Evolutionary conservation across 2,797 vertebrate species (phyloP), one percentile per base, ranked within the genome.

Genomic region (Coluber constrictor): DNA sequence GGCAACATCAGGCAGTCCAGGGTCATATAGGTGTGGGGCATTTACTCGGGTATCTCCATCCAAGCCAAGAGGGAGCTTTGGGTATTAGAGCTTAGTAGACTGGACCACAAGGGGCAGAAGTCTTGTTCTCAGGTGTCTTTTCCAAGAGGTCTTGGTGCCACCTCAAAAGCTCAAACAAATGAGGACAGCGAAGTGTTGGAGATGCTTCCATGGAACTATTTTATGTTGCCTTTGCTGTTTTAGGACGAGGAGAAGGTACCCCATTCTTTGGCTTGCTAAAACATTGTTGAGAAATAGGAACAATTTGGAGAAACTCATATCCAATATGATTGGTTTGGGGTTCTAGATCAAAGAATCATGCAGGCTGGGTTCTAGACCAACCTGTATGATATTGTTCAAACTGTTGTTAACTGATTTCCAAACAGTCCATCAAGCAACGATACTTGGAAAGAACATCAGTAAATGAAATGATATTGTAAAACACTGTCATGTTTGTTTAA

Each of bases 171-270:
- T n/a, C 89, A 70, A 37, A 86, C 79, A 13, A 61, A 89, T 59
- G 93, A 37, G 25, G 59, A 37, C 47, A 12, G 89, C 90, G 7
- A 91, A 63, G 54, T 91, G 90, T 51, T 91, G 90, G 93, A 83
- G 66, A 3, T 60, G 37, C 43, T 79, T 91, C n/a, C 92, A 91
- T n/a, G 63, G 83, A 1, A 86, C 57, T 4, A 5, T 93, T 51
- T 15, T 88, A 7, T 63, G 87, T 27, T 93, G 93, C 7, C 29
- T 93, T 55, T 57, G 87, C 87, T 93, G 92, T 86, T 89, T 91
- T 43, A 91, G 87, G 66, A 86, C 25, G 55, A 93, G 57, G 32
- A 90, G 90, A 63, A 93, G 93, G 93, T 91, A 93, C 20, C 47
- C 70, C 66, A 18, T 63, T 93, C 51, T 37, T 43, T 47, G 79